These are phyloP conservation scores for Cartodere bifasciata DNA, from an alignment of 2,888 invertebrate species.

Conservation along the genomic window DNA sequence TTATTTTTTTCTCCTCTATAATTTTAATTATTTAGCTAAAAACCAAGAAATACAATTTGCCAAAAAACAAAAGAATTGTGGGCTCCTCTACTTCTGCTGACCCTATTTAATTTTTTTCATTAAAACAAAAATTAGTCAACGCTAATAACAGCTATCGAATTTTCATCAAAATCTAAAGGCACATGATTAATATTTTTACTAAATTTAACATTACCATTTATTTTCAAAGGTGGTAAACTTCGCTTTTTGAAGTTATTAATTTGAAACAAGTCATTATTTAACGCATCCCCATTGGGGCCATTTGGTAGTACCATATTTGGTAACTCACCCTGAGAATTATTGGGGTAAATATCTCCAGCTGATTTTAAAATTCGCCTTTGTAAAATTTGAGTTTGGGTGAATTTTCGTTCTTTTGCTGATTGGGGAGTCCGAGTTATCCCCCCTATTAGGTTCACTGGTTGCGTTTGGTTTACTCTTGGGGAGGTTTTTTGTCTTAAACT, in stretches of 20 bases:
- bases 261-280: slow-evolving; percentile 18
- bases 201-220: slow-evolving; percentile 9
- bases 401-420: slow-evolving; percentile 14
- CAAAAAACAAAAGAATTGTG: too few species aligned
- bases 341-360: slow-evolving; percentile 25
- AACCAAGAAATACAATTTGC: too few species aligned
- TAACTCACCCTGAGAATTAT: slow-evolving; percentile 17
- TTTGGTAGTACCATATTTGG: slow-evolving; percentile 16
- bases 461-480: slow-evolving; percentile 25
- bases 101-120: too few species aligned
- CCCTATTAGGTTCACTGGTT: slow-evolving; percentile 25
- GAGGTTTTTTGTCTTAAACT: slow-evolving; percentile 4
- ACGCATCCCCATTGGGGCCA: slow-evolving; percentile 19
- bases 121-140: too few species aligned
- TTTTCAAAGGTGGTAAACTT: slow-evolving; percentile 9
- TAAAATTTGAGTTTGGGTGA: slow-evolving; percentile 9
- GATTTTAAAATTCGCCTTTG: slow-evolving; percentile 24
- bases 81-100: too few species aligned
- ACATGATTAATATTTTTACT: slow-evolving; percentile 8
- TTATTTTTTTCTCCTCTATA: too few species aligned
- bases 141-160: background rate
- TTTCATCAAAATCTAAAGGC: slow-evolving; percentile 7
- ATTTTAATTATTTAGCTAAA: too few species aligned
- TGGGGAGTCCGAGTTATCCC: slow-evolving; percentile 16
- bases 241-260: slow-evolving; percentile 14